Evolutionary conservation across 2,113 vertebrate genomes (phyloP), one percentile per base, ranked within the genome.

Genomic region (Notechis scutatus): DNA sequence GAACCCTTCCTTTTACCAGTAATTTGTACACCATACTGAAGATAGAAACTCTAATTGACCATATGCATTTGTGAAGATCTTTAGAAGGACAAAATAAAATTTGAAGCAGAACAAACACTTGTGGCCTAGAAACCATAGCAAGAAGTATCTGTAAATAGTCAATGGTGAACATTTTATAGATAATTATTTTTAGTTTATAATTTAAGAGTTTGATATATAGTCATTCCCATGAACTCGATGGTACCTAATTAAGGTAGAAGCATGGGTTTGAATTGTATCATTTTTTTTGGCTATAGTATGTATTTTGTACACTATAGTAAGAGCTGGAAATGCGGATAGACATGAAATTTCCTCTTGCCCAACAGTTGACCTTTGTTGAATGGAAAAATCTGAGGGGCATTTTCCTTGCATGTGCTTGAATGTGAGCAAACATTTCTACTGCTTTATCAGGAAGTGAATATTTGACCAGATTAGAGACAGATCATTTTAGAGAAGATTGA

Each of bases 61-160:
- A 34, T 54, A 92, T 59, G 45, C 29, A 89, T 89, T 21, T 90
- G 21, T 90, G 26, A 47, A 85, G 85, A 85, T 42, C 11, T 45
- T 90, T 93, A 34, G n/a, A 90, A 89, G 20, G 54, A 21, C 54
- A 85, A 61, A 93, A 86, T 90, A 85, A 90, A 90, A 90, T 52
- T 50, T 90, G 54, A 61, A 85, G 54, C 85, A 26, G 54, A 24
- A 50, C 26, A 57, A 92, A 89, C 29, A 57, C 39, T 26, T 0
- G 11, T 57, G 20, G 4, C n/a, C 50, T 52, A 56, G 52, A 57
- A 64, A 52, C 29, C 45, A 24, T 26, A 39, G 34, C n/a, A 11
- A 50, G 20, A 59, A 47, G 52, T 34, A 24, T 34, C 26, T 34
- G 47, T 56, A 61, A 61, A 5, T 42, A 74, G 74, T 81, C 85